Evolutionary conservation across 2,797 vertebrate species (phyloP).

Genomic region (Acanthopagrus latus): DNA sequence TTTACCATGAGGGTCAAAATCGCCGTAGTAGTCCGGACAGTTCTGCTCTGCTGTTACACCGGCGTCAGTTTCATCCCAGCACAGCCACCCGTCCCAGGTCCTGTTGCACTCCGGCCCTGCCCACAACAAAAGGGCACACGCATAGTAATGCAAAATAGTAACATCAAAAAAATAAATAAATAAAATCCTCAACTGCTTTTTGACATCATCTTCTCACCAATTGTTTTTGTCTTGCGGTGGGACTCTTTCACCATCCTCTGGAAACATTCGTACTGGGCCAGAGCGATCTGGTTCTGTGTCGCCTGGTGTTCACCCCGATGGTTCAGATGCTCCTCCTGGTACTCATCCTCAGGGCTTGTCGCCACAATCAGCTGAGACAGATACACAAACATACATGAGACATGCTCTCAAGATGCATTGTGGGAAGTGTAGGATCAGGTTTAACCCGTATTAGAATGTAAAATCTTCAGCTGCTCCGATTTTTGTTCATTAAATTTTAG

Average conservation of each 20-base stretch:
- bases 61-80: slow-evolving; percentile 91
- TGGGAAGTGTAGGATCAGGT: slow-evolving; percentile 3
- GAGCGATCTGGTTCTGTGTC: slow-evolving; percentile 87
- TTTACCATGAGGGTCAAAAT: slow-evolving; percentile 93
- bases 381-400: background rate
- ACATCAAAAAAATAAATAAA: background rate
- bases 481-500: background rate
- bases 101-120: slow-evolving; percentile 87
- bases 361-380: slow-evolving; percentile 75
- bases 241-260: slow-evolving; percentile 92
- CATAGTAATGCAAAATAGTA: background rate
- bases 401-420: background rate
- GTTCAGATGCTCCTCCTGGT: slow-evolving; percentile 41
- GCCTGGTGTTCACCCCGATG: slow-evolving; percentile 62
- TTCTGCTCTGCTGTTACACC: slow-evolving; percentile 89
- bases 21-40: slow-evolving; percentile 93
- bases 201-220: slow-evolving; percentile 78
- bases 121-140: background rate
- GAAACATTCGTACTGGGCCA: slow-evolving; percentile 95
- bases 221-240: slow-evolving; percentile 72
- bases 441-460: background rate
- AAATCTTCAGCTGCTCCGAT: background rate
- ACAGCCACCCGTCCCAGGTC: slow-evolving; percentile 98
- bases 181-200: no score
- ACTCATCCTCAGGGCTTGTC: slow-evolving; percentile 59